phyloP scores from a whole-genome alignment of 2,113 vertebrate genomes.

The Talpa occidentalis region DNA sequence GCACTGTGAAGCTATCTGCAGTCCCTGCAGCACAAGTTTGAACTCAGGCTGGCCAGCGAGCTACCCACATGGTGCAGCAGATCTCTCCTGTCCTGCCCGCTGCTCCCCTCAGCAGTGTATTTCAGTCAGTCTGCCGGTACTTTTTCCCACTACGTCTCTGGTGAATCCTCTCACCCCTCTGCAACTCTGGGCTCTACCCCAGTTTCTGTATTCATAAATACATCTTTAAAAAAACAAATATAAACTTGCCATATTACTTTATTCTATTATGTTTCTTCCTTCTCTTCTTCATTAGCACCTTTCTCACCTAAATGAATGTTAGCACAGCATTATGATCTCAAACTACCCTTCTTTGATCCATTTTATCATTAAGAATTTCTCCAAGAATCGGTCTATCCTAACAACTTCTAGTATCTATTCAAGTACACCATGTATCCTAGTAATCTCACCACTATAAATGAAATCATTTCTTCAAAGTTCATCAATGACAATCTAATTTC shows the following conservation, averaged over 20 bases:
- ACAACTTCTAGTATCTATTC: neutral
- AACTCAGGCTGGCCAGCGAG: no score
- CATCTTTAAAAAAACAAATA: no score
- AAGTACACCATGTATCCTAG: neutral
- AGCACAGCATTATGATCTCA: neutral
- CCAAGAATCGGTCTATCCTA: neutral
- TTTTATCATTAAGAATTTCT: conserved; percentile 12
- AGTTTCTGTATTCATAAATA: no score
- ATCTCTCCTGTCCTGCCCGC: no score
- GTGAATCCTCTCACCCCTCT: no score
- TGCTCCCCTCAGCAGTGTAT: no score
- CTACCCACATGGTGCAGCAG: no score
- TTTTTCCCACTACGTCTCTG: no score
- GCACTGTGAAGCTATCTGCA: no score
- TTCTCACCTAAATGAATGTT: neutral
- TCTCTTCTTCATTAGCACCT: neutral
- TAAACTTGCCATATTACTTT: neutral
- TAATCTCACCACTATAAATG: neutral
- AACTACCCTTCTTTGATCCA: neutral
- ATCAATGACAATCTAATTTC: neutral
- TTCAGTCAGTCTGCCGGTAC: no score
- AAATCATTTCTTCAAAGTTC: conserved; percentile 3
- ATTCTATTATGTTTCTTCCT: neutral
- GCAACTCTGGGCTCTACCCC: no score
- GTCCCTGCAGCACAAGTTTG: no score